phyloP scores from a whole-genome alignment of 2,113 vertebrate genomes.

The Cranoglanis bouderius region DNA sequence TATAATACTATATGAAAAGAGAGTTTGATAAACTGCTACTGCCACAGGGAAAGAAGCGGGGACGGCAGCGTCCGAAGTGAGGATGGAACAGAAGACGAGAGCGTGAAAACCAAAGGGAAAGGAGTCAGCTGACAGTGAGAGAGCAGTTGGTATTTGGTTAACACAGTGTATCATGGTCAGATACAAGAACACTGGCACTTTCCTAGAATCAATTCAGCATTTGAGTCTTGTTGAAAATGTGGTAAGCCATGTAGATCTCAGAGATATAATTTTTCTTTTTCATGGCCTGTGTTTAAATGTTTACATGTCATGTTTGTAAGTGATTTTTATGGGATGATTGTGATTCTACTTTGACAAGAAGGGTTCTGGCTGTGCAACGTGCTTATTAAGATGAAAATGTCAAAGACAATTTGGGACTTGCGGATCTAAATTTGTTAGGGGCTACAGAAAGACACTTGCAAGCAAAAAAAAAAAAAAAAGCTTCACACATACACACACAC shows the following conservation, averaged over 20 bases:
- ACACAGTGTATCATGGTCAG: constrained; percentile 35
- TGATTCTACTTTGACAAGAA: constrained; percentile 40
- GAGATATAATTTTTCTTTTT: constrained; percentile 58
- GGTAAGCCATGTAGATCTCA: constrained; percentile 46
- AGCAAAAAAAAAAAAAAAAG: not conserved
- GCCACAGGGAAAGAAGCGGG: constrained; percentile 70
- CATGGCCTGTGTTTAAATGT: constrained; percentile 1
- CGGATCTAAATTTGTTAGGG: constrained; percentile 45
- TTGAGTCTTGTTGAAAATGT: constrained; percentile 10
- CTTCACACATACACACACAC: too few species aligned
- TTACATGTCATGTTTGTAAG: constrained; percentile 24
- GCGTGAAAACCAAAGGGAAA: constrained; percentile 68
- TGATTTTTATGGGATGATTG: constrained; percentile 41
- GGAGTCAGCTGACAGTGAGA: constrained; percentile 65
- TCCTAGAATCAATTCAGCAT: constrained; percentile 16
- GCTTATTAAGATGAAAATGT: constrained; percentile 50
- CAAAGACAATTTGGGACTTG: constrained; percentile 49
- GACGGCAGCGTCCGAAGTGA: constrained; percentile 68
- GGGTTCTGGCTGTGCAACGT: constrained; percentile 27
- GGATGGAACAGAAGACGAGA: constrained; percentile 68
- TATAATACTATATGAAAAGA: constrained; percentile 68
- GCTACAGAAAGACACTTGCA: constrained; percentile 44
- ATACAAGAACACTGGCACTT: not conserved
- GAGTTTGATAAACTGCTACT: constrained; percentile 63
- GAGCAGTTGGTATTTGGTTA: constrained; percentile 34